Base-by-base conservation (phyloP, 2,888 invertebrate genomes). In the Drosophila mimica region DNA sequence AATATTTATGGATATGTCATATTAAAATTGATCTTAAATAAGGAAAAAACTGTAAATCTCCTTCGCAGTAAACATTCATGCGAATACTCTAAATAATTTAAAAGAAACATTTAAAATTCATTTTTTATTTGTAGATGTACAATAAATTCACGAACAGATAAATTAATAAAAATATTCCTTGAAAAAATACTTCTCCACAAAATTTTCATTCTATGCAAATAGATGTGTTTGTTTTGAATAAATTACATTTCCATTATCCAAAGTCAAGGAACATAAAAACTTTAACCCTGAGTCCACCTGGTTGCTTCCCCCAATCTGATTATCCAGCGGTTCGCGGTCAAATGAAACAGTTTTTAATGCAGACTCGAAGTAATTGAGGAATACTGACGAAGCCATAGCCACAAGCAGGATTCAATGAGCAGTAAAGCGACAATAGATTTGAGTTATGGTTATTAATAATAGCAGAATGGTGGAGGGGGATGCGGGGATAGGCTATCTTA, bases 371-470 rank as follows among this genome's bases (percentile, higher is more conserved):
- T 36, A 57, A 30, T 28, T 1, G 49, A 56, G 49, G 43, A 64
- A 71, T 70, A 68, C 79, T 79, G 74, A 74, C 60, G 70, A 74
- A 72, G 69, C 65, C 72, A 58, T 62, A 70, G 64, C 49, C 78
- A 86, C 82, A 84, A 81, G 78, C 80, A 76, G 79, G 79, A 82
- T 86, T 77, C 90, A 89, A 84, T 89, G 84, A 89, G 83, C 86
- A 88, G 82, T 82, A 89, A 87, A 89, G 83, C 83, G 77, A 79
- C 82, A 86, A 90, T 89, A 88, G 90, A 90, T 91, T 89, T 91
- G 90, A 90, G 86, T 90, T 90, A 91, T 90, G 88, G 90, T 82
- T 90, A 90, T 90, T 90, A 90, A 90, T 91, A 90, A 90, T 88
- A 79, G 76, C 70, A 70, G 46, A 72, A 53, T 58, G 63, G 59